A percentile compares a stretch with the other conserved stretches of the same genome.
Evolutionary conservation across 2,797 vertebrate species (phyloP).

Genomic region (Sebastes kiyomatsui): DNA sequence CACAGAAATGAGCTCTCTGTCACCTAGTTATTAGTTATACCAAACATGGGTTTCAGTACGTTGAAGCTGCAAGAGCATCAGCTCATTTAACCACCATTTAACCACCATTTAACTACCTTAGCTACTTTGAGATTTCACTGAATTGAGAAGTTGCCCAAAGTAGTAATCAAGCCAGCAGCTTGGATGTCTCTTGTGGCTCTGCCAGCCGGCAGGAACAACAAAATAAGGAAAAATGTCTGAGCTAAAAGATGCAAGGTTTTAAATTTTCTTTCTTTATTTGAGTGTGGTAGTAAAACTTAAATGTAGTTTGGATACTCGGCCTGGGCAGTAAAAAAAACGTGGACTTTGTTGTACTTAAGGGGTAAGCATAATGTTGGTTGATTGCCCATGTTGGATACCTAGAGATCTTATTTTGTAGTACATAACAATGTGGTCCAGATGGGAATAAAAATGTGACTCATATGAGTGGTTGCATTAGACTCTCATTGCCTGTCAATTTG

Average conservation of each 20-base stretch:
- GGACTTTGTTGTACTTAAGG: not conserved
- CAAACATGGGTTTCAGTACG: not conserved
- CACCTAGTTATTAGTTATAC: not conserved
- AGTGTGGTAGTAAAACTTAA: not conserved
- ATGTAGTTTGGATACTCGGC: not conserved
- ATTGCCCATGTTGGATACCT: not conserved
- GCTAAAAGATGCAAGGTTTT: not conserved
- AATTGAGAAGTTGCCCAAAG: not conserved
- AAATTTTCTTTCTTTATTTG: not conserved
- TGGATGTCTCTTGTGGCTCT: not conserved
- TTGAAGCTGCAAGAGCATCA: not conserved
- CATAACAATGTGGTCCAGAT: not conserved
- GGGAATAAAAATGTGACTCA: not conserved
- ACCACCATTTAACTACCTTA: not conserved
- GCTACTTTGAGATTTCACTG: not conserved
- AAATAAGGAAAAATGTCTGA: not conserved
- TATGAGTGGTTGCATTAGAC: not conserved
- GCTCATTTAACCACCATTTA: not conserved
- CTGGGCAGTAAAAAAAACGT: not conserved
- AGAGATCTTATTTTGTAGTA: not conserved
- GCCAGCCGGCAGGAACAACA: not conserved
- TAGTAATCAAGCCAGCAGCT: not conserved
- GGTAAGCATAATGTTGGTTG: rapidly evolving
- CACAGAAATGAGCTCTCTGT: not conserved
- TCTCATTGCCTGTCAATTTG: too few species aligned